Evolutionary conservation across 1,140 invertebrate genomes (phyloP).

Genomic region (Orchesella cincta): DNA sequence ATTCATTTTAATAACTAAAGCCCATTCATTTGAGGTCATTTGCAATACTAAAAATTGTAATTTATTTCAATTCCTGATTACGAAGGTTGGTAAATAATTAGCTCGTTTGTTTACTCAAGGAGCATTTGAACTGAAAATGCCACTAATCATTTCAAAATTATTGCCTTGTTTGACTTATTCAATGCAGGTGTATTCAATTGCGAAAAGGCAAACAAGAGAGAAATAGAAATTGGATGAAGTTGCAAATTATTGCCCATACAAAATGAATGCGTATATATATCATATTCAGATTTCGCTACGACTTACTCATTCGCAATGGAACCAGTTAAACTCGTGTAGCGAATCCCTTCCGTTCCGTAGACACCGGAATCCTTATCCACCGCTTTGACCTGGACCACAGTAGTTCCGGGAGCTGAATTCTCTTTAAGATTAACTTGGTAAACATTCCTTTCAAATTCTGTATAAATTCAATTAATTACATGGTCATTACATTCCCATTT

Average conservation of each 20-base stretch:
- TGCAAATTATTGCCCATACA: not conserved
- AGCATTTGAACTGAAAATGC: too few relatives aligned
- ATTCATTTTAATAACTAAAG: too few relatives aligned
- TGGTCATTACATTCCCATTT: too few relatives aligned
- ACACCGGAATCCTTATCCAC: constrained; percentile 80
- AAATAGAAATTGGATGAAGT: not conserved
- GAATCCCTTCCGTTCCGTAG: constrained; percentile 80
- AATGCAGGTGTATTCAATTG: too few relatives aligned
- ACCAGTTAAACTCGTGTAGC: constrained; percentile 79
- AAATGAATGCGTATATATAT: not conserved
- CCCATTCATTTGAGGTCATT: too few relatives aligned
- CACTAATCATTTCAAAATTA: too few relatives aligned
- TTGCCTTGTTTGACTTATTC: too few relatives aligned
- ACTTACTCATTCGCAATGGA: constrained; percentile 82
- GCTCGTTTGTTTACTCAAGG: not conserved
- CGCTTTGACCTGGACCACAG: constrained; percentile 79
- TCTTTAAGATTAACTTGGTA: constrained; percentile 62
- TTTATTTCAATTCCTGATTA: not conserved
- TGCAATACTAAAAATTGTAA: too few relatives aligned
- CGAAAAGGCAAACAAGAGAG: too few relatives aligned
- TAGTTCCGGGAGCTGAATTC: constrained; percentile 79
- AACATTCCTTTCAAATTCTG: constrained; percentile 43
- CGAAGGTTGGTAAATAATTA: not conserved
- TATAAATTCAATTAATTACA: too few relatives aligned
- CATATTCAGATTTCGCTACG: not conserved